Evolutionary conservation across 2,113 vertebrate species (phyloP).

Genomic region (Microtus montanus): DNA sequence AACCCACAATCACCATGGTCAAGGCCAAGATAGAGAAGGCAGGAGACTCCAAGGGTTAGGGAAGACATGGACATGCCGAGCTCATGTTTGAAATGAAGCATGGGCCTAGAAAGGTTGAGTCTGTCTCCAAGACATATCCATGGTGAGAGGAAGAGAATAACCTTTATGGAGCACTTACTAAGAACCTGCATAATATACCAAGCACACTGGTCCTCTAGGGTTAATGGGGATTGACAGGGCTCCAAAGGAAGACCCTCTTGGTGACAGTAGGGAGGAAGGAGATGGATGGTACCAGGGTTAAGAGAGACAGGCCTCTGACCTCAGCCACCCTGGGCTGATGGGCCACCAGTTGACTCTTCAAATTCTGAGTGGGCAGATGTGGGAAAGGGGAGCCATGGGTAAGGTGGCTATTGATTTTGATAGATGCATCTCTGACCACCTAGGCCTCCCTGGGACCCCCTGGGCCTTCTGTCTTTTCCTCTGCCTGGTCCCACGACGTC

Average conservation of each 20-base stretch:
- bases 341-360: background rate
- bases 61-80: background rate
- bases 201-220: background rate
- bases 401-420: background rate
- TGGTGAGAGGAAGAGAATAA: background rate
- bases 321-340: background rate
- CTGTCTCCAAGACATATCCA: background rate
- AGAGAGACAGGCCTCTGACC: background rate
- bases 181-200: background rate
- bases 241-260: background rate
- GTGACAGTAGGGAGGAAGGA: background rate
- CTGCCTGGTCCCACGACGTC: too few species aligned
- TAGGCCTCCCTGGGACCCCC: background rate
- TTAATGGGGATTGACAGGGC: fast-evolving
- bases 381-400: too few species aligned
- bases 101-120: too few species aligned
- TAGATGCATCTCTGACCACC: background rate
- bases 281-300: fast-evolving
- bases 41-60: background rate
- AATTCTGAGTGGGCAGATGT: background rate
- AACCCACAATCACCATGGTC: background rate
- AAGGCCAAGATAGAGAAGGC: background rate
- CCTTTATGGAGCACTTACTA: background rate
- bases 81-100: background rate
- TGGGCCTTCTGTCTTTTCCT: background rate